Evolutionary conservation across 2,797 vertebrate species (phyloP).

Genomic region (Sebastes itinus): DNA sequence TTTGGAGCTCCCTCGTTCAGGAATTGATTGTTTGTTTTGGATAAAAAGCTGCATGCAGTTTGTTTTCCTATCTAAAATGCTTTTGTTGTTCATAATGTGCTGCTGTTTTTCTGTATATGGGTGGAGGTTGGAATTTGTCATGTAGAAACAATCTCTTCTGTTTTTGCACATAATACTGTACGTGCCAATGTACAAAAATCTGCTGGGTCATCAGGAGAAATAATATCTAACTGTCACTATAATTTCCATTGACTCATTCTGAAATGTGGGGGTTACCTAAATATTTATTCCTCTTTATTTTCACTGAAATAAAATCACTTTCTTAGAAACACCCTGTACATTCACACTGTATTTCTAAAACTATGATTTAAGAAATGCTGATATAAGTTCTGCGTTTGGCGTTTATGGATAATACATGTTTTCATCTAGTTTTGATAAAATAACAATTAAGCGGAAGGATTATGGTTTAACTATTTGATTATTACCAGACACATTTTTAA

Average conservation of each 20-base stretch:
- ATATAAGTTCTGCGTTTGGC: not conserved
- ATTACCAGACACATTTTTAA: not conserved
- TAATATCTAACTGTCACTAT: not conserved
- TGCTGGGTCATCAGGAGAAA: not conserved
- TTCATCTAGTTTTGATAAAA: not conserved
- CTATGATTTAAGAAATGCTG: not conserved
- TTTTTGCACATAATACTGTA: not conserved
- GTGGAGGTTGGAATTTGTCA: not conserved
- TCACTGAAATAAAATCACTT: not conserved
- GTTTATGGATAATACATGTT: not conserved
- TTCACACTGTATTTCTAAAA: not conserved
- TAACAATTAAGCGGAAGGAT: not conserved
- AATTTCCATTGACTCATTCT: not conserved
- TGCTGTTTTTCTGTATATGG: not conserved
- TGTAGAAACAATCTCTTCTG: not conserved
- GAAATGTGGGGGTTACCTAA: not conserved
- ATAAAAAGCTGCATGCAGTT: slow-evolving; percentile 12
- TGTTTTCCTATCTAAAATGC: not conserved
- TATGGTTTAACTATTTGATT: not conserved
- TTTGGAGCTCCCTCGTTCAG: slow-evolving; percentile 32
- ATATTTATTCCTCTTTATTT: not conserved
- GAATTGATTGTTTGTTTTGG: slow-evolving; percentile 39
- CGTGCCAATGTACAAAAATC: not conserved
- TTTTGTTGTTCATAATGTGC: not conserved
- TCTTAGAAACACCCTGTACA: not conserved